Evolutionary conservation across 2,113 vertebrate genomes (phyloP).

Genomic region (Oreotrochilus melanogaster): DNA sequence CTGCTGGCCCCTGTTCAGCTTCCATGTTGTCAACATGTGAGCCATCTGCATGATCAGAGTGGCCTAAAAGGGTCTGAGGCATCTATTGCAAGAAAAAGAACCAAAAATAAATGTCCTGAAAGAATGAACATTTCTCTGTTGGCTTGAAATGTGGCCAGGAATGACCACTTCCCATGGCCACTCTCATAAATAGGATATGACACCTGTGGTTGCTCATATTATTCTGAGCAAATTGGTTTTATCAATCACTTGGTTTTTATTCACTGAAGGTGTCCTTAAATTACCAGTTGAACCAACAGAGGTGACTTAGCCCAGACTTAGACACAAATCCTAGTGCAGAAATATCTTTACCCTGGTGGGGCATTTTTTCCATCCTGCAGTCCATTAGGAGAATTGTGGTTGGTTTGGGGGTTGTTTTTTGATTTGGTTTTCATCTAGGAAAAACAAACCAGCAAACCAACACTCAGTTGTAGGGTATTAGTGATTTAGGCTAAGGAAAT

Average conservation of each 20-base stretch:
- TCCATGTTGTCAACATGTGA: not conserved
- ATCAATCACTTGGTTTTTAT: not conserved
- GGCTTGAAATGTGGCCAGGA: not conserved
- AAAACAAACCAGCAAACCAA: accelerated
- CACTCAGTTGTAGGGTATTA: not conserved
- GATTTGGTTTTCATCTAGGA: not conserved
- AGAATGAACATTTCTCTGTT: not conserved
- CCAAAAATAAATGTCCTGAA: not conserved
- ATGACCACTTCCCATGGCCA: not conserved
- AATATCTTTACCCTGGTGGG: not conserved
- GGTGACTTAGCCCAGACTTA: not conserved
- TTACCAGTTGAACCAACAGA: not conserved
- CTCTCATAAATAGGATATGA: not conserved
- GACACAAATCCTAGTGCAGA: not conserved
- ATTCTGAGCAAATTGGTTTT: not conserved
- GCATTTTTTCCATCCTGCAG: not conserved
- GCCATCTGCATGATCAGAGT: not conserved
- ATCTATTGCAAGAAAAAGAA: not conserved
- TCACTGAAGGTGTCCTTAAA: not conserved
- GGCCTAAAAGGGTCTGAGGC: not conserved
- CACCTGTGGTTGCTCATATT: not conserved
- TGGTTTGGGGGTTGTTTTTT: too few relatives aligned
- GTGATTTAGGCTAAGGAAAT: not conserved
- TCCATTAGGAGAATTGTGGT: not conserved
- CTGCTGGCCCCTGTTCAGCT: too few relatives aligned